Percentiles rank a stretch among this genome's conserved stretches.
These are phyloP conservation scores for Babyrousa celebensis DNA, from an alignment of 2,797 vertebrate genomes.

Conservation along the genomic window DNA sequence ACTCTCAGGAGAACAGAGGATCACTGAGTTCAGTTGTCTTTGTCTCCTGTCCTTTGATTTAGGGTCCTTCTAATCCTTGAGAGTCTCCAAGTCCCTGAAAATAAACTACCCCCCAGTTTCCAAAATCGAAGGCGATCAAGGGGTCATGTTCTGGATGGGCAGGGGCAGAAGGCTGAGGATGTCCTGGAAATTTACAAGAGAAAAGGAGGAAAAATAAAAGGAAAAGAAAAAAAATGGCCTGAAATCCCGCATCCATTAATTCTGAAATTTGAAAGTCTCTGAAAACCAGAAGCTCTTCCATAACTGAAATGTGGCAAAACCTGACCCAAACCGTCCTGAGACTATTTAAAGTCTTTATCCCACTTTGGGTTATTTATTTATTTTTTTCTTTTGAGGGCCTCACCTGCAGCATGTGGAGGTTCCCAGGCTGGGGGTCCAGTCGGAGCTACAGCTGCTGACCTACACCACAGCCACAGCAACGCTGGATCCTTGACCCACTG, in stretches of 20 bases:
- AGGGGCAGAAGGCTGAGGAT: not conserved
- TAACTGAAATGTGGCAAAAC: slow-evolving; percentile 28
- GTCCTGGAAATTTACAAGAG: slow-evolving; percentile 32
- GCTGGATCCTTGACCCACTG: too few species aligned
- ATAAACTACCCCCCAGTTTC: not conserved
- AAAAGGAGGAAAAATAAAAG: not conserved
- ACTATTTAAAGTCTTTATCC: not conserved
- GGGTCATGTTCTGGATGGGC: not conserved
- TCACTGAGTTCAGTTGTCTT: not conserved
- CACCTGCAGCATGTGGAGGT: too few species aligned
- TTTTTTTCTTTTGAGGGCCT: too few species aligned
- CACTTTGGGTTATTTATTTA: not conserved
- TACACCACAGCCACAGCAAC: too few species aligned
- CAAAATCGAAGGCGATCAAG: slow-evolving; percentile 15
- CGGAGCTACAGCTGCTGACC: too few species aligned
- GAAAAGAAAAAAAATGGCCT: not conserved
- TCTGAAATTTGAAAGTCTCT: not conserved
- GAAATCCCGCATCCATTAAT: not conserved
- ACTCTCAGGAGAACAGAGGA: not conserved
- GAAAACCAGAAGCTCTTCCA: slow-evolving; percentile 48
- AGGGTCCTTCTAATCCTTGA: slow-evolving; percentile 7
- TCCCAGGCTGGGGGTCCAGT: too few species aligned
- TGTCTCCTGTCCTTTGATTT: not conserved
- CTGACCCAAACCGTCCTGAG: not conserved
- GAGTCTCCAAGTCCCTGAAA: not conserved